These are phyloP conservation scores for Plemyria rubiginata DNA, from an alignment of 2,888 invertebrate genomes.

Conservation along the genomic window DNA sequence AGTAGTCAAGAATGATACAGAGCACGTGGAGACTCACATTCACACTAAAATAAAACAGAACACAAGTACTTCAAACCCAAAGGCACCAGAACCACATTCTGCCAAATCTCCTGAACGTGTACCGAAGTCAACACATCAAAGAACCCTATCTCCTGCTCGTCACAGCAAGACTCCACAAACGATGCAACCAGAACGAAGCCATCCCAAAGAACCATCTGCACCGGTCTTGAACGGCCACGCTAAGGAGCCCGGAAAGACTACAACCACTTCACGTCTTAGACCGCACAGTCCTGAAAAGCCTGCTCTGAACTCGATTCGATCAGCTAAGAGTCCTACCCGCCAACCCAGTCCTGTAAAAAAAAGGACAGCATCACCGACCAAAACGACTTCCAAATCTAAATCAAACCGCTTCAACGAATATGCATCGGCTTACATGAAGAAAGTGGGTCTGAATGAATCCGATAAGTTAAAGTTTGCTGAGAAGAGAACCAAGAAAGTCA, in stretches of 20 bases:
- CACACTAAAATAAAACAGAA: slow-evolving; percentile 57
- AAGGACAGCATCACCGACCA: slow-evolving; percentile 68
- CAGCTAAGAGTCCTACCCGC: slow-evolving; percentile 59
- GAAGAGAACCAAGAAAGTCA: slow-evolving; percentile 54
- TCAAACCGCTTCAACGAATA: slow-evolving; percentile 76
- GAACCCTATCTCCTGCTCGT: slow-evolving; percentile 59
- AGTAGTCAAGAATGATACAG: slow-evolving; percentile 87
- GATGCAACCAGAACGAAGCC: slow-evolving; percentile 43
- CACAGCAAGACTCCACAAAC: slow-evolving; percentile 49
- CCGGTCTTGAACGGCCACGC: slow-evolving; percentile 59
- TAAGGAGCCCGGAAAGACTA: slow-evolving; percentile 53
- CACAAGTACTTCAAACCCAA: slow-evolving; percentile 48
- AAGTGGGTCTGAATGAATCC: slow-evolving; percentile 69
- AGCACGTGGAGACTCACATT: slow-evolving; percentile 55
- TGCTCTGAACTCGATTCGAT: slow-evolving; percentile 49
- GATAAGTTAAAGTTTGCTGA: slow-evolving; percentile 64
- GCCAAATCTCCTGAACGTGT: slow-evolving; percentile 54
- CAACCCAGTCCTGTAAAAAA: slow-evolving; percentile 75
- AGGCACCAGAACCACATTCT: slow-evolving; percentile 57
- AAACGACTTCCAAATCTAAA: slow-evolving; percentile 66
- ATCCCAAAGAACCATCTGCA: slow-evolving; percentile 46
- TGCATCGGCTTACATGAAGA: slow-evolving; percentile 80
- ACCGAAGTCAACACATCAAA: slow-evolving; percentile 49
- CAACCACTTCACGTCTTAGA: slow-evolving; percentile 50
- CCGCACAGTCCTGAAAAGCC: slow-evolving; percentile 67